A percentile compares a stretch with the other conserved stretches of the same genome.
phyloP scores from a whole-genome alignment of 2,797 vertebrate species.

The Bradypodion pumilum region DNA sequence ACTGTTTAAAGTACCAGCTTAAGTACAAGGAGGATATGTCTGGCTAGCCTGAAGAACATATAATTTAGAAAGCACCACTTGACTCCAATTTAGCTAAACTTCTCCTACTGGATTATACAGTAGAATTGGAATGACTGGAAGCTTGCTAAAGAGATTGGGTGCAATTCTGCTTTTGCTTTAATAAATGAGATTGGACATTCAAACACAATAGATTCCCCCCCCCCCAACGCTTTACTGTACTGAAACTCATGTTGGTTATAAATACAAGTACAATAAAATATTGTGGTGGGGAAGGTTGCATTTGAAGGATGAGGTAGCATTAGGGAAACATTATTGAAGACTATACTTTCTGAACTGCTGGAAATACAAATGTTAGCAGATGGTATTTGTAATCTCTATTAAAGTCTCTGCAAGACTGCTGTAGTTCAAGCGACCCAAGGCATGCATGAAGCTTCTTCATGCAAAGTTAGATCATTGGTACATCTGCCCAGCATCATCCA shows the following conservation, averaged over 20 bases:
- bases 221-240: constrained; percentile 4
- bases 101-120: constrained; percentile 36
- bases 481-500: not conserved
- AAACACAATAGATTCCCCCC: constrained; percentile 24
- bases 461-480: not conserved
- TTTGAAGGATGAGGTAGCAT: not conserved
- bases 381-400: not conserved
- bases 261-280: constrained; percentile 21
- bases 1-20: constrained; percentile 36
- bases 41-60: constrained; percentile 31
- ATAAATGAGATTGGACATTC: constrained; percentile 30
- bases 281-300: not conserved
- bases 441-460: not conserved
- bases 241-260: not conserved
- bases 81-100: constrained; percentile 37
- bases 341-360: rapidly evolving
- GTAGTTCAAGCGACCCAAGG: not conserved
- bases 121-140: constrained; percentile 46
- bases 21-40: constrained; percentile 38
- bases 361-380: not conserved
- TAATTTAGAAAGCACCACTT: constrained; percentile 51
- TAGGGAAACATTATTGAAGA: constrained; percentile 4
- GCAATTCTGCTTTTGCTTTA: constrained; percentile 28
- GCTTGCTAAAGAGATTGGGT: constrained; percentile 31
- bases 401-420: not conserved